Evolutionary conservation across 2,113 vertebrate genomes (phyloP).

Genomic region (Agelaius phoeniceus): DNA sequence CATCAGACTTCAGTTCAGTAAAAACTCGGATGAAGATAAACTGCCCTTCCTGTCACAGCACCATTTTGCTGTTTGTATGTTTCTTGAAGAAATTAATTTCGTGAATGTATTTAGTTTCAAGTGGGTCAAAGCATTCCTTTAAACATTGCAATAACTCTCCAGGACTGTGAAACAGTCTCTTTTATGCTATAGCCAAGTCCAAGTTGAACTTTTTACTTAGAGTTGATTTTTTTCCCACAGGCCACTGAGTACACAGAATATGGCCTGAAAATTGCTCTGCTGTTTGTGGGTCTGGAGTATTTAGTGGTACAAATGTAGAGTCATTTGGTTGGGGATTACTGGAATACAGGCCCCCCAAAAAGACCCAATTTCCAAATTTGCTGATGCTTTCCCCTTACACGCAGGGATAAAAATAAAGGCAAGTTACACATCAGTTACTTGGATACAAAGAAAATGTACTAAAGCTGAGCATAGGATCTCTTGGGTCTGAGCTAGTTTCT

Average conservation of each 20-base stretch:
- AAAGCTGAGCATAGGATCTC: not conserved
- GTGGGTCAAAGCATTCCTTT: not conserved
- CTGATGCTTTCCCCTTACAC: not conserved
- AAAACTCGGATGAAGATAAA: not conserved
- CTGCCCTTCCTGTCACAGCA: not conserved
- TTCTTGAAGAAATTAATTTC: not conserved
- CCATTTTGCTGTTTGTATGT: not conserved
- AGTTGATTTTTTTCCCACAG: not conserved
- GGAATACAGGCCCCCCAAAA: not conserved
- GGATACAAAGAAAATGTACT: not conserved
- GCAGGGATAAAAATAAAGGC: slow-evolving; percentile 7
- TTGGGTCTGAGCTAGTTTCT: not conserved
- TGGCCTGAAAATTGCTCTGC: slow-evolving; percentile 25
- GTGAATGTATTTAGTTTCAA: not conserved
- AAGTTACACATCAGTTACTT: not conserved
- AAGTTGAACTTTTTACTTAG: not conserved
- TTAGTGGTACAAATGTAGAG: not conserved
- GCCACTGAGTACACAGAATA: not conserved
- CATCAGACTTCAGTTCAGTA: not conserved
- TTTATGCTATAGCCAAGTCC: not conserved
- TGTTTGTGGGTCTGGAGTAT: not conserved
- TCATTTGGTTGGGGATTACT: not conserved
- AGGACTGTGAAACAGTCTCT: not conserved
- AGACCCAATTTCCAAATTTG: not conserved
- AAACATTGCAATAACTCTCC: not conserved